Percentiles rank a stretch among this genome's conserved stretches.
Conservation (phyloP, 2,113 vertebrate species). For the Panthera tigris region DNA sequence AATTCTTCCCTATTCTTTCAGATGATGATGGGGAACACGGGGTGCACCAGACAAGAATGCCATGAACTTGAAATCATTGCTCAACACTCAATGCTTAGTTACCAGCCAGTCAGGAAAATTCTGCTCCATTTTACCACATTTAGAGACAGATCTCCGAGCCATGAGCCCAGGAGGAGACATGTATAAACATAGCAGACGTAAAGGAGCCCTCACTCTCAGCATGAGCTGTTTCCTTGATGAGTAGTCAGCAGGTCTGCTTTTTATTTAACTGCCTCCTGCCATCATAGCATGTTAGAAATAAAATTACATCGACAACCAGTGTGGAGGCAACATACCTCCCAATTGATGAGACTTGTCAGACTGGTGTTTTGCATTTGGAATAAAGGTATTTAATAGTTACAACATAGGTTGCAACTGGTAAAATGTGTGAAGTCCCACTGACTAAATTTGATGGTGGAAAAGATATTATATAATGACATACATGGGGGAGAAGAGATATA, state of each 20-base stretch:
- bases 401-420: neutral
- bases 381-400: slow-evolving; percentile 17
- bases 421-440: neutral
- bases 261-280: slow-evolving; percentile 82
- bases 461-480: neutral
- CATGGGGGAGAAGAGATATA: neutral
- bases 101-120: slow-evolving; percentile 29
- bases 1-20: neutral
- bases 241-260: slow-evolving; percentile 78
- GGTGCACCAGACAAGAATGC: neutral
- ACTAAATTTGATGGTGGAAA: neutral
- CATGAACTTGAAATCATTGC: neutral
- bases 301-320: slow-evolving; percentile 46
- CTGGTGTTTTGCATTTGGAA: slow-evolving; percentile 43
- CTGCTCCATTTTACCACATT: slow-evolving; percentile 15
- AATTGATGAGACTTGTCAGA: slow-evolving; percentile 16
- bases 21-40: neutral
- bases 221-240: slow-evolving; percentile 79
- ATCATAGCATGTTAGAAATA: slow-evolving; percentile 61
- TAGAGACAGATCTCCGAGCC: slow-evolving; percentile 51
- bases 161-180: slow-evolving; percentile 47
- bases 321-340: neutral
- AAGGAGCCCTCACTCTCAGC: slow-evolving; percentile 74
- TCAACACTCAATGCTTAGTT: neutral
- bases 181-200: slow-evolving; percentile 69